Conservation (phyloP, 2,888 invertebrate genomes). For the Ganaspis brasiliensis region DNA sequence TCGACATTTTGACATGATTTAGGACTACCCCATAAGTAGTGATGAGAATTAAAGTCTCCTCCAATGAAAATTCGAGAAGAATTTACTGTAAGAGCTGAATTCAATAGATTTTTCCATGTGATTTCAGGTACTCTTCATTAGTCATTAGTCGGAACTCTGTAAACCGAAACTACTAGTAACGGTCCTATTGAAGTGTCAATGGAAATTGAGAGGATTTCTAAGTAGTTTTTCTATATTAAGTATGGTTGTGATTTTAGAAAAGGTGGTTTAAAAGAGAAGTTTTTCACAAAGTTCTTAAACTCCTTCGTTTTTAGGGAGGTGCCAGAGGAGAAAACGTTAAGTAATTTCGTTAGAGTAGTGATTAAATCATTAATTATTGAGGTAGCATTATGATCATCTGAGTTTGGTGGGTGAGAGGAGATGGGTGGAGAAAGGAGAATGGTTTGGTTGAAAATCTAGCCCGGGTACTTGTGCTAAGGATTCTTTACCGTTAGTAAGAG, state of each 20-base stretch:
- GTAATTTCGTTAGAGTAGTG: not conserved
- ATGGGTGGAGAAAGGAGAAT: no score
- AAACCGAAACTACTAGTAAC: not conserved
- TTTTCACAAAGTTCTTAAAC: not conserved
- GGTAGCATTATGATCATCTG: not conserved
- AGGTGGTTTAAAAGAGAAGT: conserved; percentile 27
- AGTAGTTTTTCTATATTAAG: not conserved
- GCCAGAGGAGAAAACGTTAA: not conserved
- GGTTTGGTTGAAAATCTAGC: not conserved
- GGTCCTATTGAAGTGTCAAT: not conserved
- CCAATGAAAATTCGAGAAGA: not conserved
- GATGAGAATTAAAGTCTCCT: not conserved
- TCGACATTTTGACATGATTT: not conserved
- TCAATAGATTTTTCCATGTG: not conserved
- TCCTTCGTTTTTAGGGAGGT: not conserved
- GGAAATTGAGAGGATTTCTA: not conserved
- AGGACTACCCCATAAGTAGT: not conserved
- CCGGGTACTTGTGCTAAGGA: no score
- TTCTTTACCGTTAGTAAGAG: not conserved
- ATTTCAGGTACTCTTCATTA: not conserved
- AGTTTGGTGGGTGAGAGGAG: not conserved
- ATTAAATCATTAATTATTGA: not conserved
- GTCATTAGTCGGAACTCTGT: not conserved
- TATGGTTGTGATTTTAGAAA: not conserved
- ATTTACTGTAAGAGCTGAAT: not conserved